Evolutionary conservation across 2,797 vertebrate genomes (phyloP), one percentile per base, ranked within the genome.

Genomic region (Danio albolineatus): DNA sequence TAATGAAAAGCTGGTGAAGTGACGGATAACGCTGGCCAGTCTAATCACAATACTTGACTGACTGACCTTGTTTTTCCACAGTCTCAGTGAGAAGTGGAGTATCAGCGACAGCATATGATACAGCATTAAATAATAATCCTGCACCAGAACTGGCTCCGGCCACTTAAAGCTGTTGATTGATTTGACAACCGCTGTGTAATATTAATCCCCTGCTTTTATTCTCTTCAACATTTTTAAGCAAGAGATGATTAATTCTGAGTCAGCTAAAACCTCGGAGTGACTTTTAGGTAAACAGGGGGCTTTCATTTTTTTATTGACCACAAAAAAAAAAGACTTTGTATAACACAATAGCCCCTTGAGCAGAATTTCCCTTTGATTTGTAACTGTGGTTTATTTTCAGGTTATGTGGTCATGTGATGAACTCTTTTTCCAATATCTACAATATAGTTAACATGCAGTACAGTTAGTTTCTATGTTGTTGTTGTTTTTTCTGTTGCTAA

Each of bases 1-100:
- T 89, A 91, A 94, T 92, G 82, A 92, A 82, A 84, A 89, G 88
- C 86, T 89, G 92, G 75, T 92, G 92, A 93, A 91, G 91, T 2
- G 4, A 13, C 57, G 56, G 82, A 88, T 78, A 78, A 59, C 19
- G 65, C 73, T 67, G 76, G 61, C 64, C 57, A 14, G 80, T 76
- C 74, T 14, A 81, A 69, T 83, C 83, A 74, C 60, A 83, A 70
- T 72, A 1, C 56, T 70, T 83, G 83, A 84, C 83, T 73, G 85
- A 78, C 56, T 6, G 84, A 85, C 80, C 76, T 60, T 81, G 81
- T 19, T 73, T 28, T 46, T 61, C 70, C 67, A 64, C 59, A 85
- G 85, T 85, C 66, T 79, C 60, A 74, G 81, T 81, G 57, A 19
- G 53, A 72, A 71, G 78, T 59, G 81, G 46, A 78, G 78, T 64